Conservation (phyloP, 2,113 vertebrate genomes). For the Aldabrachelys gigantea region DNA sequence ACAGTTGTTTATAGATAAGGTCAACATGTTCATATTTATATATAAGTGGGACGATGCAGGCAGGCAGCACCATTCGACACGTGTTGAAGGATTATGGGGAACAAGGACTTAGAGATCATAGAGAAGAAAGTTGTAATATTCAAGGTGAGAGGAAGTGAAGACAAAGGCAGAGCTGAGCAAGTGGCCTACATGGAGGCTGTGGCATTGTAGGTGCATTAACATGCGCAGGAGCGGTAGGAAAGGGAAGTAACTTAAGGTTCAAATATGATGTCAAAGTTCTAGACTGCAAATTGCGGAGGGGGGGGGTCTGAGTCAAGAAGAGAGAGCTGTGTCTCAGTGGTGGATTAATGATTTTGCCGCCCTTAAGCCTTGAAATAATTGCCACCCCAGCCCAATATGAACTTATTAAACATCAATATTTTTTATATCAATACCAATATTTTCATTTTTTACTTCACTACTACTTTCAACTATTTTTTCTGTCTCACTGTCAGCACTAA, state of each 20-base stretch:
- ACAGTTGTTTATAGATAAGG: not conserved
- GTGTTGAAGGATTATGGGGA: not conserved
- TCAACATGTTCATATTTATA: slow-evolving; percentile 4
- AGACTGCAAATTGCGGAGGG: not conserved
- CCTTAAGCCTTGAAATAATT: too few species aligned
- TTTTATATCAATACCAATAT: too few species aligned
- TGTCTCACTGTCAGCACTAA: too few species aligned
- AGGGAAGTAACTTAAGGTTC: slow-evolving; percentile 5
- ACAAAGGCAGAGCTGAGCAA: not conserved
- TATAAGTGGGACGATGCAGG: slow-evolving; percentile 11
- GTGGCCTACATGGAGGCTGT: slow-evolving; percentile 17
- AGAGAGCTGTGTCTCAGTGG: not conserved
- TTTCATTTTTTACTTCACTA: too few species aligned
- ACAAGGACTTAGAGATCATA: not conserved
- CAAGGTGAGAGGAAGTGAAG: slow-evolving; percentile 20
- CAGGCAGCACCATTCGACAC: slow-evolving; percentile 8
- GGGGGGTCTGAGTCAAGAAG: not conserved
- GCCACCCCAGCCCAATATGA: too few species aligned
- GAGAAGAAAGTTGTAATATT: slow-evolving; percentile 24
- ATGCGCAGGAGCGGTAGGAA: not conserved
- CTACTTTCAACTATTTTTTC: too few species aligned
- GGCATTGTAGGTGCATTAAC: not conserved
- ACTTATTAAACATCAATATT: too few species aligned
- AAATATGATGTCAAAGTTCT: not conserved
- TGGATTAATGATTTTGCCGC: too few species aligned